phyloP scores from a whole-genome alignment of 2,888 invertebrate species.

The Amblyteles armatorius region DNA sequence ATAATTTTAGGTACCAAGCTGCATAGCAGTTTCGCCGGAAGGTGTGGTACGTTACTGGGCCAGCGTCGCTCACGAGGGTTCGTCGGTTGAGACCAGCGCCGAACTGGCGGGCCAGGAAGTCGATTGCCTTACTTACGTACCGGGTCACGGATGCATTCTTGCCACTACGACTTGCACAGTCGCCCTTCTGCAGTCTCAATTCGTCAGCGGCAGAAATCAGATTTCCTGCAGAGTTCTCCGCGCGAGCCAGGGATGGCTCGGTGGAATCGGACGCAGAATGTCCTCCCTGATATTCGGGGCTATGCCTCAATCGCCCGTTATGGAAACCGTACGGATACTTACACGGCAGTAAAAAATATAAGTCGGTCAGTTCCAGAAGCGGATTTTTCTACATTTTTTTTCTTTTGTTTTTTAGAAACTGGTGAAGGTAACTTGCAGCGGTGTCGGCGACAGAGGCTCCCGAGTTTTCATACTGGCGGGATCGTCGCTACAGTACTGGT shows the following conservation, averaged over 20 bases:
- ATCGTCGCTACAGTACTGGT: slow-evolving; percentile 94
- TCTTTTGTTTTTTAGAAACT: slow-evolving; percentile 84
- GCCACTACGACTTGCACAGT: slow-evolving; percentile 97
- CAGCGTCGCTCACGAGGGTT: slow-evolving; percentile 94
- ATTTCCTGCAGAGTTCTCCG: slow-evolving; percentile 89
- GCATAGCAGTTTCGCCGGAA: slow-evolving; percentile 97
- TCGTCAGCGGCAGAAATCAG: slow-evolving; percentile 89
- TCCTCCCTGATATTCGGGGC: slow-evolving; percentile 93
- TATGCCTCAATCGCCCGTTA: slow-evolving; percentile 87
- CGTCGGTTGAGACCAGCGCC: slow-evolving; percentile 93
- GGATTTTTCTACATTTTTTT: not conserved
- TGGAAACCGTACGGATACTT: slow-evolving; percentile 87
- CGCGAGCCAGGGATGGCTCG: slow-evolving; percentile 93
- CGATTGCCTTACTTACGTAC: slow-evolving; percentile 89
- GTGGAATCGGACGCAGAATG: slow-evolving; percentile 93
- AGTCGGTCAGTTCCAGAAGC: not conserved
- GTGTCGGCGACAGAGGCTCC: slow-evolving; percentile 84
- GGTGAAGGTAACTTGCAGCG: slow-evolving; percentile 87
- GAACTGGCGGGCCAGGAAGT: slow-evolving; percentile 96
- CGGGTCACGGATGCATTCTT: slow-evolving; percentile 91
- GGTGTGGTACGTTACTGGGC: slow-evolving; percentile 97
- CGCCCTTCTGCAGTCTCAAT: slow-evolving; percentile 89
- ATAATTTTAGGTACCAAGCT: slow-evolving; percentile 89
- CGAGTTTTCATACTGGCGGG: slow-evolving; percentile 91
- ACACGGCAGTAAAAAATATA: not conserved